Evolutionary conservation across 2,797 vertebrate species (phyloP).

Genomic region (Pygocentrus nattereri): DNA sequence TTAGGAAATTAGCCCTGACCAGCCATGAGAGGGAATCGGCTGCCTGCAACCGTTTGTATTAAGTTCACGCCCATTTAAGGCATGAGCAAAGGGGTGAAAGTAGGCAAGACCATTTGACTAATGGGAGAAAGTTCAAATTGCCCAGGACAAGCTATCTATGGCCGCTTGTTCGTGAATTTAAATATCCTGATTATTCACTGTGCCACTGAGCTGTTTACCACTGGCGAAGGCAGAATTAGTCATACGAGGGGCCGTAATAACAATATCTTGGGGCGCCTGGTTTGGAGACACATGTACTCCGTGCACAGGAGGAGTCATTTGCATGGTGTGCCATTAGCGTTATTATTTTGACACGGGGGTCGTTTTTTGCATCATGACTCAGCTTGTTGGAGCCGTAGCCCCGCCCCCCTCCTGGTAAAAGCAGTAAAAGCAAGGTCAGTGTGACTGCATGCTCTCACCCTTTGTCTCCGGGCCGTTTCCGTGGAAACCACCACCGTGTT

Average conservation of each 20-base stretch:
- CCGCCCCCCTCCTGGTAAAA: constrained; percentile 11
- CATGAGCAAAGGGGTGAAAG: not conserved
- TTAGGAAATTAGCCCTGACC: constrained; percentile 64
- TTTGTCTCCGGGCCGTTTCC: constrained; percentile 85
- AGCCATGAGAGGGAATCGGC: constrained; percentile 54
- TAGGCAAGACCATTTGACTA: constrained; percentile 29
- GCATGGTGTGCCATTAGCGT: constrained; percentile 41
- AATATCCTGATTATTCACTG: constrained; percentile 47
- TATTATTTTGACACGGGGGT: constrained; percentile 49
- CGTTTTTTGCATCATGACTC: constrained; percentile 45
- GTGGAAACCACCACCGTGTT: constrained; percentile 96
- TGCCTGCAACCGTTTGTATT: constrained; percentile 44
- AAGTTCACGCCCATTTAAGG: constrained; percentile 42
- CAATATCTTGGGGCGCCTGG: constrained; percentile 37
- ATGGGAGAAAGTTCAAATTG: constrained; percentile 47
- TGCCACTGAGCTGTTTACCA: constrained; percentile 40
- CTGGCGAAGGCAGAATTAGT: constrained; percentile 43
- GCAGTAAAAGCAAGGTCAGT: constrained; percentile 48
- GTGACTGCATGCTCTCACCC: constrained; percentile 81
- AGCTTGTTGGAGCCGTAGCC: constrained; percentile 22
- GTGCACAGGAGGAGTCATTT: constrained; percentile 33
- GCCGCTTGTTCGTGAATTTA: constrained; percentile 43
- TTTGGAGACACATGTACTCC: constrained; percentile 31
- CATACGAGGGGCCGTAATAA: constrained; percentile 43
- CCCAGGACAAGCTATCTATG: constrained; percentile 34